Base-by-base conservation (phyloP, 1,140 invertebrate species). In the Aphelenchoides avenae region DNA sequence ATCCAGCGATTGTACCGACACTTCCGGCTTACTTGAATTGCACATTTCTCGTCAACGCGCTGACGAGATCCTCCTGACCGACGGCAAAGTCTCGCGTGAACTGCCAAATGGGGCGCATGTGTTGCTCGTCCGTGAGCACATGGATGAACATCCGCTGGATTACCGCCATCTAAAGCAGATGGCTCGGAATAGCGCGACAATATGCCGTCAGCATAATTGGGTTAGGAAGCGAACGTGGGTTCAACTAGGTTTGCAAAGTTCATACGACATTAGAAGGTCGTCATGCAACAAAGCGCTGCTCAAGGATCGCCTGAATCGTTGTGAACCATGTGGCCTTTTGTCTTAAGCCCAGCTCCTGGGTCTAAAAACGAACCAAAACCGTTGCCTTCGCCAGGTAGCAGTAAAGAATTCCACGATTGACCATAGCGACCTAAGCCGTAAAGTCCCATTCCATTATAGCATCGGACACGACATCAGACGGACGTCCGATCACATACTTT, bases 21-120 rank as follows among this genome's bases (percentile, higher is more conserved):
- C 3, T 13, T 61, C 26, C 24, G 22, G 39, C 29, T 30, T 34
- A 42, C 15, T 57, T n/a, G 5, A 29, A 22, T 11, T 18, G 6
- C 20, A 68, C 64, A 54, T 68, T 56, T 15, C 48, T 37, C 5
- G 65, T 11, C 26, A 39, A 26, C 22, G 33, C 27, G 36, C 51
- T 55, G 61, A 72, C n/a, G 53, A 43, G 11, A 57, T 54, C 37
- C 60, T 39, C 1, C n/a, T n/a, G n/a, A n/a, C 30, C 54, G 11
- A 46, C 57, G 15, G 73, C 57, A 18, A 75, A 46, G 4, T 49
- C 53, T 30, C 64, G 73, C 47, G 57, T 47, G 46, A 75, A 75
- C 42, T 70, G 68, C 72, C 72, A 75, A 5, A 75, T 47, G 5
- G 71, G 69, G 13, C 74, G 58, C 15, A 70, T 52, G 22, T 73